Evolutionary conservation across 2,113 vertebrate genomes (phyloP).

Genomic region (Butastur rufipennis): DNA sequence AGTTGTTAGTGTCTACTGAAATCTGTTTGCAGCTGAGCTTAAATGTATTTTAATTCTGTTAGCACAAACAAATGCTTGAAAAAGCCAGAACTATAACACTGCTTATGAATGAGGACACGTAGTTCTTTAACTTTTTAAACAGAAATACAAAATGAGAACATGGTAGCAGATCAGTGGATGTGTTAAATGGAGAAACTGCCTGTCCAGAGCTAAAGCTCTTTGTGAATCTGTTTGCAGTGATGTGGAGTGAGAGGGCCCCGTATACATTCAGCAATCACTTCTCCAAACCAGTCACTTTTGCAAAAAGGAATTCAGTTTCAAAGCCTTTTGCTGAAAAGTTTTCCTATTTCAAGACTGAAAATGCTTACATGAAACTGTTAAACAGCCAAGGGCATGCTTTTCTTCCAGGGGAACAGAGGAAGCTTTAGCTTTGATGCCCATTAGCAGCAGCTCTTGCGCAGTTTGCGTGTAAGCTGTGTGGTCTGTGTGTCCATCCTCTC

Average conservation of each 20-base stretch:
- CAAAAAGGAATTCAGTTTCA: background rate
- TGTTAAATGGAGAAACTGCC: background rate
- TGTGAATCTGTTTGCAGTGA: background rate
- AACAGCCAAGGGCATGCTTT: background rate
- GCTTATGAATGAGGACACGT: background rate
- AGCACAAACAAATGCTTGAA: background rate
- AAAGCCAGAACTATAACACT: background rate
- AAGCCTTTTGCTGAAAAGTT: background rate
- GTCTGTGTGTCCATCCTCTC: background rate
- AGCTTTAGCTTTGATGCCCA: background rate
- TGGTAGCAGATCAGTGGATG: background rate
- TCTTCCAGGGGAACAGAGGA: too few relatives aligned
- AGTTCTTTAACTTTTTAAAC: background rate
- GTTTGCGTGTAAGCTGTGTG: accelerated
- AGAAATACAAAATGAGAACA: background rate
- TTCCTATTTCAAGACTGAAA: background rate
- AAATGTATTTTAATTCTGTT: slow-evolving; percentile 16
- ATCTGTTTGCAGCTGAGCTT: slow-evolving; percentile 25
- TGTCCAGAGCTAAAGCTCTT: background rate
- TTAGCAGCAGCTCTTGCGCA: background rate
- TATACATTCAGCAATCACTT: accelerated
- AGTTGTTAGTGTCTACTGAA: background rate
- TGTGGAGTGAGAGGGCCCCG: accelerated
- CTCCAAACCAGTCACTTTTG: background rate
- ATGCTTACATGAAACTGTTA: background rate